These are phyloP conservation scores for Volucella zonaria DNA, from an alignment of 2,888 invertebrate species.

Conservation along the genomic window DNA sequence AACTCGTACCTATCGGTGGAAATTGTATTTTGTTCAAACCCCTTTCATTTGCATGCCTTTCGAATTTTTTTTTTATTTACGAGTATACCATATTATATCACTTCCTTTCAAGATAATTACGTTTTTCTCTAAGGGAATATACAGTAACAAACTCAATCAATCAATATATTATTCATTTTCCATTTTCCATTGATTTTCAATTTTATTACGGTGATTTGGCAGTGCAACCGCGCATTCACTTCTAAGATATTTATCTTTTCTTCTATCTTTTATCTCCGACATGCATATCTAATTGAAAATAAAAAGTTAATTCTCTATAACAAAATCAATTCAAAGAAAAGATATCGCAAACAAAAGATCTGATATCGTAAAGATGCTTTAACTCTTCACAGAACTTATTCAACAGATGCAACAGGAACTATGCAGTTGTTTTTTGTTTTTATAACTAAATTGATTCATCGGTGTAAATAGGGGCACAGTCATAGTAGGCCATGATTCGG, in stretches of 20 bases:
- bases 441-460: slow-evolving; percentile 31
- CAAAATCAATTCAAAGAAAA: slow-evolving; percentile 16
- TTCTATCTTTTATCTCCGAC: slow-evolving; percentile 33
- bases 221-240: slow-evolving; percentile 15
- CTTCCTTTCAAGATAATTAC: slow-evolving; percentile 67
- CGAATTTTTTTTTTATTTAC: too few species aligned
- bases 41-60: too few species aligned
- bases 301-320: slow-evolving; percentile 1
- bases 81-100: not conserved
- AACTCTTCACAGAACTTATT: slow-evolving; percentile 9
- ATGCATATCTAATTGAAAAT: slow-evolving; percentile 52
- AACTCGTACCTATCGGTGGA: too few species aligned
- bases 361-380: not conserved
- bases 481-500: not conserved
- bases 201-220: slow-evolving; percentile 48
- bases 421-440: slow-evolving; percentile 8
- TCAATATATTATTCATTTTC: too few species aligned
- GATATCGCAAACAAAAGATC: not conserved
- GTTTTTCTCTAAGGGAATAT: slow-evolving; percentile 29
- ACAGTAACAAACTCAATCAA: slow-evolving; percentile 6
- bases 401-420: slow-evolving; percentile 18
- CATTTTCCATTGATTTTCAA: slow-evolving; percentile 57
- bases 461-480: not conserved
- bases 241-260: slow-evolving; percentile 9
- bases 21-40: too few species aligned